Evolutionary conservation across 2,797 vertebrate species (phyloP).

Genomic region (Diceros bicornis): DNA sequence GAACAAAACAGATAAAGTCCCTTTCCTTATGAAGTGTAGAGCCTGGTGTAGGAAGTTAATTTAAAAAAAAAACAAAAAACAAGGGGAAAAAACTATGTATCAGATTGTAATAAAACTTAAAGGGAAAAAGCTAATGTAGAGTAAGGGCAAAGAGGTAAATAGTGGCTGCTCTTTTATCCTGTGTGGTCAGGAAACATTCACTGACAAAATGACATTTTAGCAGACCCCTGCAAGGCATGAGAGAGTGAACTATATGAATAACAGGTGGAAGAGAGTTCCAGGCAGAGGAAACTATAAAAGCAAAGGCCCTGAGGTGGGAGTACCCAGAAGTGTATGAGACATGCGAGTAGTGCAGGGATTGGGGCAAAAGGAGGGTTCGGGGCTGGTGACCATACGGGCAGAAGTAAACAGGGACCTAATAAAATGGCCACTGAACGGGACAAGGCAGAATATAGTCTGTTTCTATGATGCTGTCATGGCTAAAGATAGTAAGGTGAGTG

Average conservation of each 20-base stretch:
- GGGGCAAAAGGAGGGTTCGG: not conserved
- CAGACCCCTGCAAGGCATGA: not conserved
- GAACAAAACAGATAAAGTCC: not conserved
- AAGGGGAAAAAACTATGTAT: not conserved
- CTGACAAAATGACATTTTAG: not conserved
- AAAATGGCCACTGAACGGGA: not conserved
- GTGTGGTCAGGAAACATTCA: not conserved
- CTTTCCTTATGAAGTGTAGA: not conserved
- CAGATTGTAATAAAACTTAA: not conserved
- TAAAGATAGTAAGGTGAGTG: not conserved
- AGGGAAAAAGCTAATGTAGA: not conserved
- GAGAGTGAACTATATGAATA: not conserved
- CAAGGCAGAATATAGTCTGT: not conserved
- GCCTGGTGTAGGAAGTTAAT: not conserved
- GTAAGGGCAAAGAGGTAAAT: not conserved
- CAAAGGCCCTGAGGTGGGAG: not conserved
- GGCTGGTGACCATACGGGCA: not conserved
- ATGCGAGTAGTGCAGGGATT: fast-evolving
- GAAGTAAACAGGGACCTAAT: not conserved
- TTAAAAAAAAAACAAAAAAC: not conserved
- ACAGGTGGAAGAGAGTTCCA: not conserved
- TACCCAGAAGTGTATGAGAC: not conserved
- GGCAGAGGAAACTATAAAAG: not conserved
- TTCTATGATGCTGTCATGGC: not conserved
- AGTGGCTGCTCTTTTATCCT: not conserved